Evolutionary conservation across 2,113 vertebrate species (phyloP).

Genomic region (Conger conger): DNA sequence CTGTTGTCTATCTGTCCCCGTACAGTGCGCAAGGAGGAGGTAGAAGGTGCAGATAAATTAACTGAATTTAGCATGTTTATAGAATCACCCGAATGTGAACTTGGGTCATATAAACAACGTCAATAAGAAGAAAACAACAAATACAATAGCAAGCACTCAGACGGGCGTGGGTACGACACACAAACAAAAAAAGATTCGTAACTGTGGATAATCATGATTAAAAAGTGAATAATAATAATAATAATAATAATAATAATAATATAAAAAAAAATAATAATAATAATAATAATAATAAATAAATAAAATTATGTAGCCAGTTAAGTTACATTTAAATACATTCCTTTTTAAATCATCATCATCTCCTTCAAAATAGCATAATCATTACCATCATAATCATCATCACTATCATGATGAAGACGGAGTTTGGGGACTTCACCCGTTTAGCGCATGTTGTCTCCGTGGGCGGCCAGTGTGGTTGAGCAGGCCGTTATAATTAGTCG

Average conservation of each 20-base stretch:
- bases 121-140: too few species aligned
- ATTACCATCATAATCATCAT: neutral
- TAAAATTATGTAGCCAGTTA: too few species aligned
- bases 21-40: too few species aligned
- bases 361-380: neutral
- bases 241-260: neutral
- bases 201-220: too few species aligned
- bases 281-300: too few species aligned
- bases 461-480: conserved; percentile 11
- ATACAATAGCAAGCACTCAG: too few species aligned
- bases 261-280: neutral
- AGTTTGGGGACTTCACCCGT: neutral
- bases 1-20: neutral
- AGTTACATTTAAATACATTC: neutral
- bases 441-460: conserved; percentile 13
- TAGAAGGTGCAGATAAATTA: too few species aligned
- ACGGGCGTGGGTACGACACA: too few species aligned
- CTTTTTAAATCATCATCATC: neutral
- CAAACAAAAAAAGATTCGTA: too few species aligned
- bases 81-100: too few species aligned
- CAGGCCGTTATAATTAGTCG: conserved; percentile 16
- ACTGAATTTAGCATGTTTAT: too few species aligned
- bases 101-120: too few species aligned
- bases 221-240: neutral
- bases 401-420: neutral